phyloP scores from a whole-genome alignment of 2,888 invertebrate genomes.

The Eueremaeus valkanovi region DNA sequence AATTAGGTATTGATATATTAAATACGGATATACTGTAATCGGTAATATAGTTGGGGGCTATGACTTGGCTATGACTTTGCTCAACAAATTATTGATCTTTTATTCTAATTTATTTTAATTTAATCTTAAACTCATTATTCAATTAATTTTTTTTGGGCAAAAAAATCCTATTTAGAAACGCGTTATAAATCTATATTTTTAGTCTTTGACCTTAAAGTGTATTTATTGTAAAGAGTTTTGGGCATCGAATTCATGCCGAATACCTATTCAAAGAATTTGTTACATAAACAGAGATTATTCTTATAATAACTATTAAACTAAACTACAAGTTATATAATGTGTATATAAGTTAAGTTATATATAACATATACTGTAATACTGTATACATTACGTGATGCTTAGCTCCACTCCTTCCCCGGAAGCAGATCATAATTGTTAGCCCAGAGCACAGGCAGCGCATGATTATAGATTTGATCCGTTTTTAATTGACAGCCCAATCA shows the following conservation, averaged over 20 bases:
- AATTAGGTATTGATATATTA: not conserved
- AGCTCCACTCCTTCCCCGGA: conserved; percentile 35
- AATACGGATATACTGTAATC: not conserved
- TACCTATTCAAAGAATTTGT: not conserved
- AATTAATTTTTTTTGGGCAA: not conserved
- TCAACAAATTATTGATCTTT: not conserved
- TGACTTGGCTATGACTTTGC: not conserved
- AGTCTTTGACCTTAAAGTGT: not conserved
- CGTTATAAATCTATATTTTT: not conserved
- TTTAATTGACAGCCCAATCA: conserved; percentile 27
- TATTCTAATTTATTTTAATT: not conserved
- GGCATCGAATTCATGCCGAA: not conserved
- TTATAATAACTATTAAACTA: too few species aligned
- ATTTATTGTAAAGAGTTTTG: not conserved
- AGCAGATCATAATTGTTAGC: conserved; percentile 12
- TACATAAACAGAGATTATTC: not conserved
- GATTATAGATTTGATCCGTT: conserved; percentile 22
- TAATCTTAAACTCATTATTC: not conserved
- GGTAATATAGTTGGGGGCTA: not conserved
- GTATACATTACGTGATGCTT: not conserved
- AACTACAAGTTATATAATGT: too few species aligned
- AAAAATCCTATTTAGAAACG: not conserved
- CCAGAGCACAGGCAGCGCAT: conserved; percentile 2
- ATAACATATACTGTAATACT: not conserved
- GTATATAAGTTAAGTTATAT: not conserved